Evolutionary conservation across 2,113 vertebrate genomes (phyloP), one percentile per base, ranked within the genome.

Genomic region (Heliornis fulica): DNA sequence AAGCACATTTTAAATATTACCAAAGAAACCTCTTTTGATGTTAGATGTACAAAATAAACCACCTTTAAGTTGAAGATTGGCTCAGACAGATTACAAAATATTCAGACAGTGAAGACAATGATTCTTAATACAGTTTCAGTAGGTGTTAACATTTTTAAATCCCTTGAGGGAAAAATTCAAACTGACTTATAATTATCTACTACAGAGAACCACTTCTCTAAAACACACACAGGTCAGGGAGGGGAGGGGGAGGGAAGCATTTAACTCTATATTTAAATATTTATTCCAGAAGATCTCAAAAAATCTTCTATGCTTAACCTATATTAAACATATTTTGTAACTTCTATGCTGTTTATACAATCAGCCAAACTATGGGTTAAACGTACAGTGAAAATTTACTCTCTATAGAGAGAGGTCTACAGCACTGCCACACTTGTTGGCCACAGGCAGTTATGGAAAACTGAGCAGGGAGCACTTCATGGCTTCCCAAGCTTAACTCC

Each of bases 101-200:
- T 76, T 91, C 81, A 96, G 78, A 93, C 87, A 95, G 93, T 89
- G 74, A 96, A 96, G 65, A 97, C 90, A 93, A 91, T 84, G 50
- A 45, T 51, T 87, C 69, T 95, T 76, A 87, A 94, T 56, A 75
- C 11, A 41, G 22, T 89, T 89, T 86, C 61, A 87, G 87, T 82
- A 93, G 81, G 83, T 93, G 83, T 75, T 89, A 93, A 46, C 28
- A 53, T 76, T 91, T 89, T 94, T 65, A 72, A 96, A 72, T 17
- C 32, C n/a, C 89, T 17, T 9, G 13, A 89, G 81, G 89, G 65
- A 56, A 92, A 82, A 92, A 79, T 71, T 91, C 69, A 91, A 79
- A 84, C 60, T 64, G 74, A 43, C 69, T 86, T 90, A 69, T 50
- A 94, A 89, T 94, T 92, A 89, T 56, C 34, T 84, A 45, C 51